phyloP scores from a whole-genome alignment of 2,113 vertebrate species.

The Xiphorhynchus elegans region DNA sequence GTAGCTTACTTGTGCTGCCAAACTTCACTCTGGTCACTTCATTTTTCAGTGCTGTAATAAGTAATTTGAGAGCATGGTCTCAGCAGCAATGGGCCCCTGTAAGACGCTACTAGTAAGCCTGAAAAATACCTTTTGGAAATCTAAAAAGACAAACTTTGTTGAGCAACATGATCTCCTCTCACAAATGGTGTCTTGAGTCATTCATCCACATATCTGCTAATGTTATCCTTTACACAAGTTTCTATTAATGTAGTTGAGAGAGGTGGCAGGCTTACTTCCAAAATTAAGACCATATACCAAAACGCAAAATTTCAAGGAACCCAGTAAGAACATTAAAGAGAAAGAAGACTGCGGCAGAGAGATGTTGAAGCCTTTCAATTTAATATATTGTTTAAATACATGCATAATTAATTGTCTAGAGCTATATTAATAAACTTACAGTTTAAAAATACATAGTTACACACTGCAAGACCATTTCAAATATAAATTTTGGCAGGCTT shows the following conservation, averaged over 20 bases:
- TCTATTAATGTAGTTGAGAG: background rate
- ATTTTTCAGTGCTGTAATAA: background rate
- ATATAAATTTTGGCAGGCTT: background rate
- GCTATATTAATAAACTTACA: background rate
- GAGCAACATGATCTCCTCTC: background rate
- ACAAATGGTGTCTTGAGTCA: background rate
- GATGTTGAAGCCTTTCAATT: background rate
- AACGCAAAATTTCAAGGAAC: background rate
- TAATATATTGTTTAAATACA: background rate
- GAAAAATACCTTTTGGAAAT: background rate
- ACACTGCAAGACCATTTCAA: background rate
- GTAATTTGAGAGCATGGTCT: background rate
- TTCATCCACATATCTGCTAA: background rate
- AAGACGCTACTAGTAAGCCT: background rate
- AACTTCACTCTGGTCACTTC: background rate
- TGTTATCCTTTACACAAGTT: background rate
- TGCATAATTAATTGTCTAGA: background rate
- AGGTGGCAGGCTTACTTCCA: background rate
- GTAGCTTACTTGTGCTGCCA: background rate
- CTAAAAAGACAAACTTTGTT: background rate
- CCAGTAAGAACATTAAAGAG: background rate
- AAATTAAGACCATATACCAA: background rate
- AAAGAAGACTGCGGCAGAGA: background rate
- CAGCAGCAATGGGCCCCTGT: background rate
- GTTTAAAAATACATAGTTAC: background rate